Evolutionary conservation across 2,113 vertebrate species (phyloP).

Genomic region (Laticauda colubrina): DNA sequence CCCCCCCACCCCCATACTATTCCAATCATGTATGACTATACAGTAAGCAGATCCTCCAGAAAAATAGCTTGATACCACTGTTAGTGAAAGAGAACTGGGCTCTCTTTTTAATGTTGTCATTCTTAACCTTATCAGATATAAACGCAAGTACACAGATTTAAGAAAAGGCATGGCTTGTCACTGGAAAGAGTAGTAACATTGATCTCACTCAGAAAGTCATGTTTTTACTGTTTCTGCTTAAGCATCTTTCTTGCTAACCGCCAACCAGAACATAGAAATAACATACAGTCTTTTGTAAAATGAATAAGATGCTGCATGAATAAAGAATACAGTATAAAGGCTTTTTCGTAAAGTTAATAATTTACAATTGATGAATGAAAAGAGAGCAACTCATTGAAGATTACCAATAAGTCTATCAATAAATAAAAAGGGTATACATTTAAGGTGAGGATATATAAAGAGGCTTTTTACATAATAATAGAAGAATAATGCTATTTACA

Average conservation of each 20-base stretch:
- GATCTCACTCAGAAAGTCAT: background rate
- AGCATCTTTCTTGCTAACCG: background rate
- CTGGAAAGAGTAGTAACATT: background rate
- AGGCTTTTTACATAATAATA: background rate
- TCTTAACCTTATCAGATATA: background rate
- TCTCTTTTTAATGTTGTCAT: background rate
- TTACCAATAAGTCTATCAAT: background rate
- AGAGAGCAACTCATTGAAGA: background rate
- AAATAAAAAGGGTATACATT: background rate
- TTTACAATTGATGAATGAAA: background rate
- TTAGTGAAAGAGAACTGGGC: background rate
- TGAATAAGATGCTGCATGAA: background rate
- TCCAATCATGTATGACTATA: background rate
- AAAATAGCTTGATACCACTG: background rate
- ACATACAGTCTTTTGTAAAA: background rate
- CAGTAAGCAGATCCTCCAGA: background rate
- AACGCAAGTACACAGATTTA: background rate
- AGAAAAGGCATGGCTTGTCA: background rate
- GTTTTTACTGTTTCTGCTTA: background rate
- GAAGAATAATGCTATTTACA: background rate
- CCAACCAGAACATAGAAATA: background rate
- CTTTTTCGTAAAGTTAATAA: background rate
- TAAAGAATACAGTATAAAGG: background rate
- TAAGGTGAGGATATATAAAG: background rate
- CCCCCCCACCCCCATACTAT: background rate